Percentiles rank a stretch among this genome's conserved stretches.
Conservation (phyloP, 2,113 vertebrate species). For the Calyptommatus sinebrachiatus region DNA sequence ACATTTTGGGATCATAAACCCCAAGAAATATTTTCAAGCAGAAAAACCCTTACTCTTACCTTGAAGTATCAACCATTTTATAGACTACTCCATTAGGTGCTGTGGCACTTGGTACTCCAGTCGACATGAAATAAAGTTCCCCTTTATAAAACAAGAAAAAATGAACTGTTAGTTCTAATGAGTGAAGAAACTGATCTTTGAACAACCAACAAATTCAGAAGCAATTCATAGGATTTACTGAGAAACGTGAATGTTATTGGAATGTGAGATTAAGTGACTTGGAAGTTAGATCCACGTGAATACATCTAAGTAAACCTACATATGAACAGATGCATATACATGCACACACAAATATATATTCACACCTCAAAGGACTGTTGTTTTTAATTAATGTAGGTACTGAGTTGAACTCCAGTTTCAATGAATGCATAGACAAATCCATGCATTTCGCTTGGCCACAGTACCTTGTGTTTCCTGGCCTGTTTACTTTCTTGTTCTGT, state of each 20-base stretch:
- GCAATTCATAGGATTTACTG: not conserved
- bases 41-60: constrained; percentile 68
- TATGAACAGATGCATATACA: too few relatives aligned
- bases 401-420: too few relatives aligned
- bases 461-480: too few relatives aligned
- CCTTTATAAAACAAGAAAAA: constrained; percentile 65
- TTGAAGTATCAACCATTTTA: constrained; percentile 91
- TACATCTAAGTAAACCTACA: not conserved
- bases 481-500: too few relatives aligned
- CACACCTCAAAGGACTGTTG: too few relatives aligned
- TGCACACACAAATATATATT: too few relatives aligned
- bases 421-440: too few relatives aligned
- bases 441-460: too few relatives aligned
- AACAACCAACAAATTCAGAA: not conserved
- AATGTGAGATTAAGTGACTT: not conserved
- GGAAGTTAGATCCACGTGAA: not conserved
- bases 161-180: constrained; percentile 21
- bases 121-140: constrained; percentile 95
- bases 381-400: too few relatives aligned
- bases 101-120: constrained; percentile 82
- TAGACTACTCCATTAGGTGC: constrained; percentile 86
- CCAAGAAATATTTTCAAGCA: constrained; percentile 33
- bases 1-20: constrained; percentile 23
- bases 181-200: not conserved
- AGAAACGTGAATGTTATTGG: not conserved